These are phyloP conservation scores for Ramphastos sulfuratus DNA, from an alignment of 2,113 vertebrate genomes.

Conservation along the genomic window DNA sequence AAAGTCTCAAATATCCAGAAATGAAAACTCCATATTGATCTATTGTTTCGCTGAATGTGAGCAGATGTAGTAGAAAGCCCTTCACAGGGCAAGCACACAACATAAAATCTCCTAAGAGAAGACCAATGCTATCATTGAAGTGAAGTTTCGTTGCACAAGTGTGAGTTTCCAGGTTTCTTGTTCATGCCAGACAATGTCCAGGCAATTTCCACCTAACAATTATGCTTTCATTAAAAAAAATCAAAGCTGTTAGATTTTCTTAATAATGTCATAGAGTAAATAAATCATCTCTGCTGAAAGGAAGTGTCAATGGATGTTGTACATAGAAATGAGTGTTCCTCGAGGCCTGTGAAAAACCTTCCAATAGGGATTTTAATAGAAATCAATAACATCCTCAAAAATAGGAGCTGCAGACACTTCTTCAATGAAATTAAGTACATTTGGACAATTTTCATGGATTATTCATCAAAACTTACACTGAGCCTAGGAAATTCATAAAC, in stretches of 20 bases:
- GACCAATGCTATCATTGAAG: background rate
- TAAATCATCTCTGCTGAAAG: background rate
- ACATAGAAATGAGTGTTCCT: constrained; percentile 5
- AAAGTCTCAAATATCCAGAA: background rate
- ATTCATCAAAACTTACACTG: background rate
- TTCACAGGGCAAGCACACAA: background rate
- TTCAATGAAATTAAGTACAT: background rate
- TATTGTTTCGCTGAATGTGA: background rate
- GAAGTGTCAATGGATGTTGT: background rate
- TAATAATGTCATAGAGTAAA: background rate
- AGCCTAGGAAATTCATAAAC: background rate
- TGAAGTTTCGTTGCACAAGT: background rate
- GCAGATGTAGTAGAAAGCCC: background rate
- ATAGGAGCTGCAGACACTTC: background rate
- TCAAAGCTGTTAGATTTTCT: background rate
- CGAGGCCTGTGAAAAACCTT: constrained; percentile 2
- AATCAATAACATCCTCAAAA: constrained; percentile 16
- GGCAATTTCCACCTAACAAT: background rate
- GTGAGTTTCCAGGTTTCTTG: background rate
- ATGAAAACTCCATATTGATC: background rate
- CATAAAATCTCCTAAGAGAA: background rate
- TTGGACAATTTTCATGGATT: background rate
- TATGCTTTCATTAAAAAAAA: background rate
- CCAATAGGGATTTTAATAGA: background rate
- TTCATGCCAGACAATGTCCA: background rate